Evolutionary conservation across 1,140 invertebrate species (phyloP).

Genomic region (Magallana ariakensis): DNA sequence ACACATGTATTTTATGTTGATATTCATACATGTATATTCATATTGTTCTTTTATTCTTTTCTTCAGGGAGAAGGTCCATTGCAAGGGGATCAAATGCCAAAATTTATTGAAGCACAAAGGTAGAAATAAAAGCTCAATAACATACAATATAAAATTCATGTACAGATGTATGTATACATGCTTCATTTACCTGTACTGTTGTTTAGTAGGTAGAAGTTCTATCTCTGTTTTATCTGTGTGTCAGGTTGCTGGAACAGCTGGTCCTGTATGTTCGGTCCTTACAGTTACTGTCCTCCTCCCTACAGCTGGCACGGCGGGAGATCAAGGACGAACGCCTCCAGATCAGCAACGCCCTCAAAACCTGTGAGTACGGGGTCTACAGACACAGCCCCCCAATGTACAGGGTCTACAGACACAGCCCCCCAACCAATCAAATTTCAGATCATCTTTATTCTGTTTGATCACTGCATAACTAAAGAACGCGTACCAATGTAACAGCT

Average conservation of each 20-base stretch:
- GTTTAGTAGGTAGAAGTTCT: neutral
- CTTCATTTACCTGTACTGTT: neutral
- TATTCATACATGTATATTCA: neutral
- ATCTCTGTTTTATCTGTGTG: constrained; percentile 54
- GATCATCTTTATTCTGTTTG: too few species aligned
- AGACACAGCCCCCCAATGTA: too few species aligned
- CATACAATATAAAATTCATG: neutral
- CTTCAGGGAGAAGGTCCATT: constrained; percentile 60
- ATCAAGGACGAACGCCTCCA: constrained; percentile 90
- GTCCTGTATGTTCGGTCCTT: constrained; percentile 94
- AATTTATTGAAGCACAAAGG: constrained; percentile 67
- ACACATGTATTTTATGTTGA: too few species aligned
- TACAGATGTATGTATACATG: neutral
- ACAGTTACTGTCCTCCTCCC: constrained; percentile 94
- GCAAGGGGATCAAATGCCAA: constrained; percentile 60
- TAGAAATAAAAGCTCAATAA: constrained; percentile 43
- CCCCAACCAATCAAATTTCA: too few species aligned
- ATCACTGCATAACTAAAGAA: too few species aligned
- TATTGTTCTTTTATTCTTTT: constrained; percentile 45
- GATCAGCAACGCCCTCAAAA: constrained; percentile 84
- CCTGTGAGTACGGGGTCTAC: too few species aligned
- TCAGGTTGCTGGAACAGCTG: constrained; percentile 90
- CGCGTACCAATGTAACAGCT: too few species aligned
- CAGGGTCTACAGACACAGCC: too few species aligned
- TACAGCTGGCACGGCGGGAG: constrained; percentile 93